phyloP scores from a whole-genome alignment of 2,888 invertebrate species.

The Masnerella sp. region DNA sequence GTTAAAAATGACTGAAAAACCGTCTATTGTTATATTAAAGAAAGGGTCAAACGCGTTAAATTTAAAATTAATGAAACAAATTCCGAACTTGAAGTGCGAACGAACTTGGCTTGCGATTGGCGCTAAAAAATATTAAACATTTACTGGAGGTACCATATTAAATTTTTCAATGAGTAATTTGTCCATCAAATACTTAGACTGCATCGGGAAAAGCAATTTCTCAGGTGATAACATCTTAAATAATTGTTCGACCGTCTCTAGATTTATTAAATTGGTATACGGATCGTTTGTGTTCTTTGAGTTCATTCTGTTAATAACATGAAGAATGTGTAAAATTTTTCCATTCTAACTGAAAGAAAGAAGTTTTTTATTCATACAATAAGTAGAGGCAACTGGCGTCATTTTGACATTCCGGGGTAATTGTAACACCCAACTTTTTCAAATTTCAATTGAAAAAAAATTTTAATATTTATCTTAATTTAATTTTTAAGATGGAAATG shows the following conservation, averaged over 20 bases:
- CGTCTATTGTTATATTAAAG: background rate
- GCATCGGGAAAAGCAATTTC: constrained; percentile 1
- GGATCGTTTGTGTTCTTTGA: background rate
- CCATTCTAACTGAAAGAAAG: too few relatives aligned
- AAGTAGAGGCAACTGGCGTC: too few relatives aligned
- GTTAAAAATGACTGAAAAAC: too few relatives aligned
- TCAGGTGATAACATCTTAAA: background rate
- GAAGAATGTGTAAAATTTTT: too few relatives aligned
- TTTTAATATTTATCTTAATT: too few relatives aligned
- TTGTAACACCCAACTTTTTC: too few relatives aligned
- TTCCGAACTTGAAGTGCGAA: background rate
- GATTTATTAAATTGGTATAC: background rate
- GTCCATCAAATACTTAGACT: constrained; percentile 2
- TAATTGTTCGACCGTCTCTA: background rate
- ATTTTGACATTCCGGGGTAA: too few relatives aligned
- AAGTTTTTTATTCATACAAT: too few relatives aligned
- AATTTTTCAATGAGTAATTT: constrained; percentile 7
- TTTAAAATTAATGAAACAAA: background rate
- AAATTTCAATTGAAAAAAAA: too few relatives aligned
- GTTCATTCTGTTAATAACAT: background rate
- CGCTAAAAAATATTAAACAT: background rate
- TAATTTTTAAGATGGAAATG: too few relatives aligned
- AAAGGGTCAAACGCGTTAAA: background rate
- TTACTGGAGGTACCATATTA: constrained; percentile 1
- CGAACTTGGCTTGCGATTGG: background rate